phyloP scores from a whole-genome alignment of 2,888 invertebrate genomes.

The Boloria selene region DNA sequence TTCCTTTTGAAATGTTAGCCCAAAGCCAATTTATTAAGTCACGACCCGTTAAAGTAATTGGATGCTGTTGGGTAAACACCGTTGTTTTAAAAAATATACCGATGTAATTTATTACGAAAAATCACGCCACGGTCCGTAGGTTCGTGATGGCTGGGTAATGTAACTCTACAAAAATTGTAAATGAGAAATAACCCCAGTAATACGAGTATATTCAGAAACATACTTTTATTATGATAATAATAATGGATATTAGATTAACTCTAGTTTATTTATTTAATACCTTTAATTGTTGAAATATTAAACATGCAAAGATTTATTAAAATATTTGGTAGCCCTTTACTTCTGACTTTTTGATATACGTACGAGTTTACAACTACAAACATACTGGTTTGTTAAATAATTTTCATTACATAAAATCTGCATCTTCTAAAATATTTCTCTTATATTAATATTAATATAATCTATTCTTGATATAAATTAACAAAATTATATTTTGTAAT shows the following conservation, averaged over 20 bases:
- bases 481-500: no score
- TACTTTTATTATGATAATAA: not conserved
- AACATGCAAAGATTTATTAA: no score
- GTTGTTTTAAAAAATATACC: slow-evolving; percentile 29
- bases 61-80: slow-evolving; percentile 29
- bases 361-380: no score
- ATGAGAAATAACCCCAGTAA: not conserved
- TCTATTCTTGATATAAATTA: no score
- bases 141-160: slow-evolving; percentile 10
- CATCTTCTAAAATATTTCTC: no score
- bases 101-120: slow-evolving; percentile 29
- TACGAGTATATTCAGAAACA: not conserved
- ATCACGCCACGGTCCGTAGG: slow-evolving; percentile 19
- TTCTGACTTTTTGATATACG: no score
- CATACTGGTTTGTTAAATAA: no score
- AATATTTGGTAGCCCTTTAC: no score
- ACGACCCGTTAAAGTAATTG: slow-evolving; percentile 33
- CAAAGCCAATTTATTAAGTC: slow-evolving; percentile 27
- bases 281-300: no score
- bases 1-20: slow-evolving; percentile 20
- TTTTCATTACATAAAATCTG: no score
- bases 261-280: no score
- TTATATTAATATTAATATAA: no score
- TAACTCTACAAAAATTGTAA: not conserved
- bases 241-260: not conserved